Evolutionary conservation across 1,140 invertebrate genomes (phyloP).

Genomic region (Drosophila albomicans): DNA sequence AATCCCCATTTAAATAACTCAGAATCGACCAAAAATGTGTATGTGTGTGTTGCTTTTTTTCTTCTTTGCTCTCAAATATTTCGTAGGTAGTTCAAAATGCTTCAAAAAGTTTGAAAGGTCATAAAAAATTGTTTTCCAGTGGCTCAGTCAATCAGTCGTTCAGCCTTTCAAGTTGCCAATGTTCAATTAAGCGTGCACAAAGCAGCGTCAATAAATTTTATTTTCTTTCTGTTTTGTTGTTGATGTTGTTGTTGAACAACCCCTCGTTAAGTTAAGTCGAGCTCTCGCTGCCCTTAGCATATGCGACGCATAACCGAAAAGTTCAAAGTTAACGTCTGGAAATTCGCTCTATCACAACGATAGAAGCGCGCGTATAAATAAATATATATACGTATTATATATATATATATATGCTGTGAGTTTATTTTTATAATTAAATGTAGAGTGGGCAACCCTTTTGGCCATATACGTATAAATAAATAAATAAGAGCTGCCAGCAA

Average conservation of each 20-base stretch:
- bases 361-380: constrained; percentile 11
- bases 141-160: constrained; percentile 76
- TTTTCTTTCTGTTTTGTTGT: constrained; percentile 17
- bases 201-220: constrained; percentile 72
- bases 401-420: constrained; percentile 29
- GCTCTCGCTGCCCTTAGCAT: constrained; percentile 47
- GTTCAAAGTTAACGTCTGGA: constrained; percentile 67
- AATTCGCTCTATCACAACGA: constrained; percentile 44
- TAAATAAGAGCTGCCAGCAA: constrained; percentile 53
- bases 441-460: constrained; percentile 63
- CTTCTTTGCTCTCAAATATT: no score
- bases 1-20: constrained; percentile 73
- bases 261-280: constrained; percentile 37
- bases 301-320: constrained; percentile 64
- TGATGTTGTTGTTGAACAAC: constrained; percentile 30
- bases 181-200: constrained; percentile 78
- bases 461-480: constrained; percentile 67
- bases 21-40: constrained; percentile 34
- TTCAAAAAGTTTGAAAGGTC: constrained; percentile 54
- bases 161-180: constrained; percentile 75
- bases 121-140: constrained; percentile 55
- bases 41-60: not conserved
- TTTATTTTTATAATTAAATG: constrained; percentile 83
- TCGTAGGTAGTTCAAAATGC: constrained; percentile 5
- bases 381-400: constrained; percentile 13